Evolutionary conservation across 2,888 invertebrate genomes (phyloP).

Genomic region (Eristalis tenax): DNA sequence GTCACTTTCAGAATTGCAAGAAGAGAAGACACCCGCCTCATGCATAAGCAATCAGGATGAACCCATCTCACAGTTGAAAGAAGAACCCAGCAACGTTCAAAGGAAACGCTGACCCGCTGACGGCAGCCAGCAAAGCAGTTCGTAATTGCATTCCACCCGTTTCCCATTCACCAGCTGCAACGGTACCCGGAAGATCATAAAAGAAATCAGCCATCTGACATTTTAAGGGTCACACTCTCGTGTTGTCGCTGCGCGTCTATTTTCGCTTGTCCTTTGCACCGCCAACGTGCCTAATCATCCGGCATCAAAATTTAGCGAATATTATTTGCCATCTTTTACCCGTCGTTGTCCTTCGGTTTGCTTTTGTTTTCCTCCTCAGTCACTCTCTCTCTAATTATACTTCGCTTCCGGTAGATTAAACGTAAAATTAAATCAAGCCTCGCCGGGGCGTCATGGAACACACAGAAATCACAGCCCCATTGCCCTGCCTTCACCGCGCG

Average conservation of each 20-base stretch:
- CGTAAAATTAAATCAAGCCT: constrained; percentile 52
- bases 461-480: constrained; percentile 52
- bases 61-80: not conserved
- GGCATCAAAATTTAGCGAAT: constrained; percentile 1
- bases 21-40: not conserved
- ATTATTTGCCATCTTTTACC: constrained; percentile 23
- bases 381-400: constrained; percentile 45
- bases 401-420: constrained; percentile 57
- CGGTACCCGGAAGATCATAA: not conserved
- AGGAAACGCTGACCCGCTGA: not conserved
- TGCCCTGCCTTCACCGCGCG: not conserved
- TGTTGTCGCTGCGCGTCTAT: not conserved
- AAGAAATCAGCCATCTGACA: not conserved
- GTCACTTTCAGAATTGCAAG: too few species aligned
- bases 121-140: not conserved
- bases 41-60: not conserved
- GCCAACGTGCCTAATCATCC: constrained; percentile 17
- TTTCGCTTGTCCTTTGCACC: not conserved
- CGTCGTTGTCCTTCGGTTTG: not conserved
- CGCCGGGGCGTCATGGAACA: constrained; percentile 42
- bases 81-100: not conserved
- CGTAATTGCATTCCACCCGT: not conserved
- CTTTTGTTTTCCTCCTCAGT: not conserved
- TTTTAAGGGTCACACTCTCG: not conserved
- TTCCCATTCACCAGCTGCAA: not conserved